Conservation (phyloP, 2,888 invertebrate species). For the Metellina segmentata region DNA sequence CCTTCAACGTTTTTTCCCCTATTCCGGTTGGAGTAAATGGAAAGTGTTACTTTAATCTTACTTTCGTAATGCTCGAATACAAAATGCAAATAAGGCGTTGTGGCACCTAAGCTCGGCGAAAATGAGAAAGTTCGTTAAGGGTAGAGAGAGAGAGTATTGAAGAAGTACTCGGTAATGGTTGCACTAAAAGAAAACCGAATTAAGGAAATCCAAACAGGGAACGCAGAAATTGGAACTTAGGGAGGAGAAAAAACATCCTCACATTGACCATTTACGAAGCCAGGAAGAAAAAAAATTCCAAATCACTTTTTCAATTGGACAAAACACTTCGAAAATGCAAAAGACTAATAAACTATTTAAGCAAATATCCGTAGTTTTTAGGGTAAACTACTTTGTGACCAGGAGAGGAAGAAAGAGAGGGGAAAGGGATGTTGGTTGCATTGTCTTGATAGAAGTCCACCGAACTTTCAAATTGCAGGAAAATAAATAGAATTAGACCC, state of each 20-base stretch:
- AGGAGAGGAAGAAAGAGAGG: not conserved
- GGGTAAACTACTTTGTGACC: constrained; percentile 13
- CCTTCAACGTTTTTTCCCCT: no score
- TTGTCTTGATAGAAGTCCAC: not conserved
- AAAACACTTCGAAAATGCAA: constrained; percentile 6
- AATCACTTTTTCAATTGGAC: not conserved
- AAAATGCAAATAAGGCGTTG: constrained; percentile 26
- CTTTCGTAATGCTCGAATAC: not conserved
- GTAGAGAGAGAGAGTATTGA: not conserved
- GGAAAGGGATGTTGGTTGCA: not conserved
- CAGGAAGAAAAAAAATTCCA: not conserved
- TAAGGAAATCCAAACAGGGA: constrained; percentile 23
- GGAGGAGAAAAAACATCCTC: not conserved
- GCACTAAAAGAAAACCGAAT: constrained; percentile 5
- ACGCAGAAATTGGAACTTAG: not conserved
- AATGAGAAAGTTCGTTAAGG: constrained; percentile 11
- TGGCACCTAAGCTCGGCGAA: not conserved
- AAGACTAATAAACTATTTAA: constrained; percentile 52
- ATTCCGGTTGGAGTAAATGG: not conserved
- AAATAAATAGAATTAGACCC: constrained; percentile 43
- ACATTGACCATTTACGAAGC: not conserved
- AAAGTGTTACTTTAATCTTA: constrained; percentile 4
- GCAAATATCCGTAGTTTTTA: constrained; percentile 41
- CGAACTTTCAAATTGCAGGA: constrained; percentile 15
- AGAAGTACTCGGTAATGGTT: not conserved